Base-by-base conservation (phyloP, 2,797 vertebrate species). In the Dipus sagitta region DNA sequence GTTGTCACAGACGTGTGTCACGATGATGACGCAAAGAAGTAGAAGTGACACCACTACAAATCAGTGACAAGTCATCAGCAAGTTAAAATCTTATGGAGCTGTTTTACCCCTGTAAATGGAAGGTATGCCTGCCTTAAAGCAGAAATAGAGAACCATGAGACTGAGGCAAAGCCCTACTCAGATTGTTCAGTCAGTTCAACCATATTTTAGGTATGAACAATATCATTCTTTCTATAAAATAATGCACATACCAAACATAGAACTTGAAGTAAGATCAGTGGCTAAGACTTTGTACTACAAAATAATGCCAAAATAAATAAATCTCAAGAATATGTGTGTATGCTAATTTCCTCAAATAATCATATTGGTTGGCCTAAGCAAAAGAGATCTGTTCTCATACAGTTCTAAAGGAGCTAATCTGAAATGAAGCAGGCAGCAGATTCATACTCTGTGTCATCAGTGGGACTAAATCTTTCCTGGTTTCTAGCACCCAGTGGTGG, bases 51-150 rank as follows among this genome's bases (percentile, higher is more conserved):
- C 74, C 28, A 67, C 52, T 65, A 15, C 13, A 86, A 86, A 12
- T 86, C 71, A 62, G 18, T 13, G 8, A 32, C 12, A 79, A 76
- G 58, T 30, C 13, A 52, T 14, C 23, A 38, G 84, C 6, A 86
- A 75, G 83, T 47, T 85, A 54, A 62, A 91, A 64, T 84, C 47
- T 32, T 23, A 28, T 54, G 32, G 30, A 52, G 11, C 5, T 32
- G 26, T 72, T 95, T 67, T 42, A 68, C 65, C 90, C 5, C 3
- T 67, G 74, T 86, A 92, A 94, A 58, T 67, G 38, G 79, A 82
- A 92, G 12, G 23, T 42, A 65, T 60, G 13, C 24, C 62, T 72
- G 10, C 88, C 80, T 15, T 30, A 52, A 88, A 75, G 26, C 34
- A 91, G 17, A 60, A 30, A 76, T 11, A 60, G 4, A 71, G 38